Evolutionary conservation across 2,113 vertebrate genomes (phyloP).

Genomic region (Sinocyclocheilus rhinocerous): DNA sequence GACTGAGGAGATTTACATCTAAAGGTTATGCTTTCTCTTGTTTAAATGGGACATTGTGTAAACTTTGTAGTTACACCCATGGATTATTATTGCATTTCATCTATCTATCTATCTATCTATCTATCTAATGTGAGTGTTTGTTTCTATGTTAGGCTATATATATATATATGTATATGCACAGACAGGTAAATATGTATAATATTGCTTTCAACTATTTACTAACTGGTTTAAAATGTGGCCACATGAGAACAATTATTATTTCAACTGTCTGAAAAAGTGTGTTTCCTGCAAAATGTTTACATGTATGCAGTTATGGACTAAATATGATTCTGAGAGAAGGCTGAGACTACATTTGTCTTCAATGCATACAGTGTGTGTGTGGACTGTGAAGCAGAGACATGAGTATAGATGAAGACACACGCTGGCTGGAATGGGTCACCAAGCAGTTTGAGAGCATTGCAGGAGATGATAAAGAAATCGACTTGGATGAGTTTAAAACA

Average conservation of each 20-base stretch:
- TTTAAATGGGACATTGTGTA: neutral
- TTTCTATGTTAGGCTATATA: too few species aligned
- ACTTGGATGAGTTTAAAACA: slow-evolving; percentile 81
- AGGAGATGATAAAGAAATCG: slow-evolving; percentile 81
- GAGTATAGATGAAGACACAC: slow-evolving; percentile 76
- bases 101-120: too few species aligned
- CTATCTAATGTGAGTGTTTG: too few species aligned
- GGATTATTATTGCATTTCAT: too few species aligned
- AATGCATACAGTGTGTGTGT: neutral
- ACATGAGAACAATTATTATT: neutral
- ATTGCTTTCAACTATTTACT: neutral
- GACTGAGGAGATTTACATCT: neutral
- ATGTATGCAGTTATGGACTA: neutral
- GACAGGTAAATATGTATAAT: neutral
- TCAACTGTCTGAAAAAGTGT: neutral
- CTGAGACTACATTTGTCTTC: neutral
- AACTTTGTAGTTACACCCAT: neutral
- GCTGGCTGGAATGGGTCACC: slow-evolving; percentile 86
- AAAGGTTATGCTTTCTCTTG: slow-evolving; percentile 10
- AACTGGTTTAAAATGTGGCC: neutral
- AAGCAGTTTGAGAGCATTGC: slow-evolving; percentile 82
- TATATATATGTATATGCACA: neutral
- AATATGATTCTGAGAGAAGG: neutral
- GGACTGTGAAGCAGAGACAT: slow-evolving; percentile 60
- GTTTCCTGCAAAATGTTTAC: neutral